phyloP scores from a whole-genome alignment of 1,140 invertebrate genomes.

The Ceratitis capitata region DNA sequence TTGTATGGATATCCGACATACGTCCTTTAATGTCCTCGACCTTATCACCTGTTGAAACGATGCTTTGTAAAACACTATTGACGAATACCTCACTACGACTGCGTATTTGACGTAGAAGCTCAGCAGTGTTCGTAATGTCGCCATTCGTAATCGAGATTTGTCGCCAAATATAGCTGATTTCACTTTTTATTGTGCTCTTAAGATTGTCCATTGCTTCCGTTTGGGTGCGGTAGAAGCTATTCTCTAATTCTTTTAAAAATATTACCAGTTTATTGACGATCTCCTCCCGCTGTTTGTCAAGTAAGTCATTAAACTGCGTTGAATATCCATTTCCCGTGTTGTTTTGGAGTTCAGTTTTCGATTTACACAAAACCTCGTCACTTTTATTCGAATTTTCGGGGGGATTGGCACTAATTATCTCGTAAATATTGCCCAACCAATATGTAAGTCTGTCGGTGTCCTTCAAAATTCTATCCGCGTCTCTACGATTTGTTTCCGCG shows the following conservation, averaged over 20 bases:
- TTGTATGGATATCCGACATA: slow-evolving; percentile 83
- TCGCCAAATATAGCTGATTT: slow-evolving; percentile 86
- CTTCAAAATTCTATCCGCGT: no score
- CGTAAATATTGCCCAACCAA: no score
- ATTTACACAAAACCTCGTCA: no score
- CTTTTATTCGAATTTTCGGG: no score
- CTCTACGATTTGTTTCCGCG: no score
- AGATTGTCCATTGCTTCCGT: slow-evolving; percentile 78
- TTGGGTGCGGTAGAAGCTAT: slow-evolving; percentile 77
- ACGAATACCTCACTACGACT: slow-evolving; percentile 82
- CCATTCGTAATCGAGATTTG: slow-evolving; percentile 90
- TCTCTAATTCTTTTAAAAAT: slow-evolving; percentile 76
- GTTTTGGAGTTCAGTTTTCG: no score
- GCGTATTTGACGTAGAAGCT: slow-evolving; percentile 79
- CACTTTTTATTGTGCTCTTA: slow-evolving; percentile 80
- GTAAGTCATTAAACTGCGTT: slow-evolving; percentile 70
- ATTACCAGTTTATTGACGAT: slow-evolving; percentile 76
- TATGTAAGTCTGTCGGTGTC: no score
- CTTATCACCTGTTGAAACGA: slow-evolving; percentile 83
- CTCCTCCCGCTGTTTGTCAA: slow-evolving; percentile 73
- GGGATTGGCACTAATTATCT: no score
- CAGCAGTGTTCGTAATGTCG: slow-evolving; percentile 81
- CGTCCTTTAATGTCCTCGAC: slow-evolving; percentile 80
- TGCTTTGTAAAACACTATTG: slow-evolving; percentile 80
- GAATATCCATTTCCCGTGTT: not conserved